These are phyloP conservation scores for Tetranychus truncatus DNA, from an alignment of 2,888 invertebrate species.

Conservation along the genomic window DNA sequence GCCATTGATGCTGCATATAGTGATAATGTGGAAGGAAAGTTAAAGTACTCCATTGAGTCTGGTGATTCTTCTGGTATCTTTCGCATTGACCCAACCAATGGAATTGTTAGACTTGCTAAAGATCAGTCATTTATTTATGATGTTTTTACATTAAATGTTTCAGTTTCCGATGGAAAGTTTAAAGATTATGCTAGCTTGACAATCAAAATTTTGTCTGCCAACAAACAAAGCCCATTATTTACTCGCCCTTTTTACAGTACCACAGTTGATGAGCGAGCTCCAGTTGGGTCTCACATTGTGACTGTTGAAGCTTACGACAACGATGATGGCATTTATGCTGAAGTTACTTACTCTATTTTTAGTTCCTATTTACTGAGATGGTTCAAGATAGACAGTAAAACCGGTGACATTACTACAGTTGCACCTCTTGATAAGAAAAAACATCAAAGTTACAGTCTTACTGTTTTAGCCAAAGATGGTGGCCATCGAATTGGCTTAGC, in stretches of 20 bases:
- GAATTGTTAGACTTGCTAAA: neutral
- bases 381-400: conserved; percentile 23
- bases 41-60: neutral
- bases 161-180: neutral
- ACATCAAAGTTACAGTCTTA: neutral
- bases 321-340: neutral
- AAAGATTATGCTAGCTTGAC: neutral
- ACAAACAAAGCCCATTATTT: neutral
- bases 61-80: neutral
- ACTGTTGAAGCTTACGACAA: conserved; percentile 45
- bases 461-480: neutral
- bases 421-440: conserved; percentile 51
- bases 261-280: conserved; percentile 57
- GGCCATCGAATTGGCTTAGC: neutral
- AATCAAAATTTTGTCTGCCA: neutral
- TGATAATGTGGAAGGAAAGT: neutral
- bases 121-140: neutral
- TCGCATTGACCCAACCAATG: neutral
- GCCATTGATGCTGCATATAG: neutral
- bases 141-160: neutral
- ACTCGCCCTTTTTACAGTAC: conserved; percentile 59
- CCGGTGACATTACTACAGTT: conserved; percentile 54
- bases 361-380: neutral
- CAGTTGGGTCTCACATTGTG: conserved; percentile 50
- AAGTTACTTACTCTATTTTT: neutral